Conservation (phyloP, 1,140 invertebrate genomes). For the Varroa destructor region DNA sequence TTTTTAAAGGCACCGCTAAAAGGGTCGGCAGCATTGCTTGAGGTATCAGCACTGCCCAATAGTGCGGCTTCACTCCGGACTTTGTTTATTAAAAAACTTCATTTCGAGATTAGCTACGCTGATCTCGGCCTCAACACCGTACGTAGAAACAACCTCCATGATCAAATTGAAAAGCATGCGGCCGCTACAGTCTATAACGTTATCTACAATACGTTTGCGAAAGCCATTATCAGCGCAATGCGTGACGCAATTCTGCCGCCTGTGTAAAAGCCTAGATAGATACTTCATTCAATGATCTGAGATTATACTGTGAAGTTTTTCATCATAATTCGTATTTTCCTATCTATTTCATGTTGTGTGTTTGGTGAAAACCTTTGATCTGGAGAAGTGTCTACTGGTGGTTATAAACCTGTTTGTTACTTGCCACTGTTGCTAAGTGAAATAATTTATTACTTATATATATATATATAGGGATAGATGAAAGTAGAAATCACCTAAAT, state of each 20-base stretch:
- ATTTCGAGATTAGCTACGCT: not conserved
- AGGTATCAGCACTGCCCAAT: slow-evolving; percentile 6
- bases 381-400: no score
- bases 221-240: slow-evolving; percentile 1
- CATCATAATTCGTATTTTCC: no score
- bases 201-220: not conserved
- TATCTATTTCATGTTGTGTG: no score
- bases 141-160: slow-evolving; percentile 13
- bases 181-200: not conserved
- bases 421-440: no score
- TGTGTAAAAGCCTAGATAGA: not conserved
- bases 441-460: no score
- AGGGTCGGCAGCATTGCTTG: not conserved
- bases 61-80: slow-evolving; percentile 1
- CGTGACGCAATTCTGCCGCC: not conserved
- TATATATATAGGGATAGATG: no score
- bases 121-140: slow-evolving; percentile 9
- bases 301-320: no score
- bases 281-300: no score
- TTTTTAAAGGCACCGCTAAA: not conserved
- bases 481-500: no score
- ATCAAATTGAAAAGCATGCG: slow-evolving; percentile 8
- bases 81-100: not conserved
- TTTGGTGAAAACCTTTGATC: no score
- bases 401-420: no score